Evolutionary conservation across 2,888 invertebrate species (phyloP), one percentile per base, ranked within the genome.

Genomic region (Hemaris fuciformis): DNA sequence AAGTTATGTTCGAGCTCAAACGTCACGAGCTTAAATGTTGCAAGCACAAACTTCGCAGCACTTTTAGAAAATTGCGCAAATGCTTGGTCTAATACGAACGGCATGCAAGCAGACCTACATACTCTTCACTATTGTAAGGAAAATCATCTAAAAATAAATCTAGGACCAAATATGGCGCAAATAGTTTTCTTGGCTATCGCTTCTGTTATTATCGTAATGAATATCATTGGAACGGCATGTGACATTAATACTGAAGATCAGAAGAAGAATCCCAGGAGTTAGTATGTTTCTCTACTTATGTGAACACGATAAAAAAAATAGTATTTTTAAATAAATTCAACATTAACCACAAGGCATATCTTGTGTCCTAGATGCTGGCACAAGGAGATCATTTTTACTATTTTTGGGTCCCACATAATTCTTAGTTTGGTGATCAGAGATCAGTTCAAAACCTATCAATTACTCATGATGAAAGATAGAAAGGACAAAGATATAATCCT

Each of bases 191-290:
- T 38, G 3, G 53, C 53, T 3, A 62, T 72, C 0, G 59, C 76
- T 1, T 66, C 62, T 6, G 58, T 65, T 0, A 20, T 79, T 0
- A 5, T 79, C 8, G 7, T 69, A 0, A 59, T 76, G 18, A 81
- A 81, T 61, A 18, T 66, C 0, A 6, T 76, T 7, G 80, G 79
- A 13, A 80, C 79, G 7, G 42, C 68, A 1, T 80, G 76, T 59
- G 74, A 79, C 57, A 8, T 68, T 3, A 57, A 60, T 13, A 64
- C 63, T 5, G 64, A 64, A 8, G 70, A 72, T 31, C n/a, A n/a
- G n/a, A n/a, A n/a, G n/a, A n/a, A n/a, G n/a, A 62, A 69, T 8
- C 62, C 67, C 22, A 70, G 72, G 60, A 61, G 73, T 45, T 20
- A 38, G n/a, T 38, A 38, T n/a, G n/a, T n/a, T n/a, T n/a, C n/a